Percentiles rank a stretch among this genome's conserved stretches.
Evolutionary conservation across 2,113 vertebrate genomes (phyloP).

Genomic region (Anolis sagrei): DNA sequence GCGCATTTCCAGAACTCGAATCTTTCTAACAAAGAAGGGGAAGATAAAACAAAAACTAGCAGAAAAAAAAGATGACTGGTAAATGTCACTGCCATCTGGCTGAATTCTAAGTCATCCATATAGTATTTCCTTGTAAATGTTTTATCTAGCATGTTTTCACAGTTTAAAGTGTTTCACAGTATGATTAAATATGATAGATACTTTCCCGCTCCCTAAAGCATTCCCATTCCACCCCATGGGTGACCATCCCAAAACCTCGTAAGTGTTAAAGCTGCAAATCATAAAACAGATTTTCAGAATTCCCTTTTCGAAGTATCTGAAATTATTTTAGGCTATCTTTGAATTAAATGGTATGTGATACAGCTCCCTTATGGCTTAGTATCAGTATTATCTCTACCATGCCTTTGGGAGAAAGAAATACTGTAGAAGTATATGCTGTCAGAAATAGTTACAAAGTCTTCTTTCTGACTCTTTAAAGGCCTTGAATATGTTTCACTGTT

Average conservation of each 20-base stretch:
- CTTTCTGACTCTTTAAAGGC: background rate
- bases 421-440: background rate
- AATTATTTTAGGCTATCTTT: background rate
- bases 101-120: background rate
- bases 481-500: conserved; percentile 1
- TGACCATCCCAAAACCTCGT: too few relatives aligned
- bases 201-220: background rate
- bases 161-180: background rate
- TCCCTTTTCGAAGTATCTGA: background rate
- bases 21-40: background rate
- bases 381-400: background rate
- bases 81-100: background rate
- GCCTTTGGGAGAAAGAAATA: background rate
- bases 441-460: conserved; percentile 11
- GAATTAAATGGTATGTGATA: background rate
- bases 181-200: background rate
- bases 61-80: background rate
- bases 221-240: background rate
- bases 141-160: background rate
- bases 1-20: background rate
- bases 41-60: conserved; percentile 11
- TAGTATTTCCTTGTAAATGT: background rate
- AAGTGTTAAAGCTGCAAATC: too few relatives aligned
- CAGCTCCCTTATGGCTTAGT: background rate
- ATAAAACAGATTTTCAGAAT: background rate